These are phyloP conservation scores for Pogonus chalceus DNA, from an alignment of 1,140 invertebrate genomes.

Conservation along the genomic window DNA sequence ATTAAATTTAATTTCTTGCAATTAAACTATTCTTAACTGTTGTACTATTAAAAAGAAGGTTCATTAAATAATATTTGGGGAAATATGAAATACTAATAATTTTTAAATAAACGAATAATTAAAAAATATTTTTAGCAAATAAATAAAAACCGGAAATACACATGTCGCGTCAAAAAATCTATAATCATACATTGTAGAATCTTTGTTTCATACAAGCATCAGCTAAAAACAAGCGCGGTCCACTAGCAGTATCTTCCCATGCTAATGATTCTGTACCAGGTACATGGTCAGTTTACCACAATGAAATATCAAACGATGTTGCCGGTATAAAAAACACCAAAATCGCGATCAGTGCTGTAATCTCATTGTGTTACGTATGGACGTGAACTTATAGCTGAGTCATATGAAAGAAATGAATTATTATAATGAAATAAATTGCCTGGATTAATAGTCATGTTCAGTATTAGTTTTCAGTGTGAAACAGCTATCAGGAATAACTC, in stretches of 20 bases:
- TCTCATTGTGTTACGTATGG: constrained; percentile 4
- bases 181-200: too few relatives aligned
- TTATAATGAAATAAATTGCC: constrained; percentile 35
- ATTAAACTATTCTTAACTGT: too few relatives aligned
- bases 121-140: too few relatives aligned
- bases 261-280: constrained; percentile 26
- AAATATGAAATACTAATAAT: too few relatives aligned
- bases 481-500: not conserved
- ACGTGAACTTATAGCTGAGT: constrained; percentile 9
- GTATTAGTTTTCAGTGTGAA: constrained; percentile 27
- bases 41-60: too few relatives aligned
- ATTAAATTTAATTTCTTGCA: too few relatives aligned
- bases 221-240: too few relatives aligned
- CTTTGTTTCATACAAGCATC: too few relatives aligned
- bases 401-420: constrained; percentile 28
- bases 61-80: too few relatives aligned
- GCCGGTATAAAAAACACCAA: not conserved
- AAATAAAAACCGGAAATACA: too few relatives aligned
- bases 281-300: constrained; percentile 16
- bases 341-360: not conserved
- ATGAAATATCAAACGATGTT: constrained; percentile 16
- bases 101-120: too few relatives aligned
- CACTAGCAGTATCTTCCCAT: constrained; percentile 27
- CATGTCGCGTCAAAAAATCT: too few relatives aligned
- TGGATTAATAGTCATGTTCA: constrained; percentile 29